Conservation (phyloP, 2,797 vertebrate genomes). For the Phyllotis vaccarum region DNA sequence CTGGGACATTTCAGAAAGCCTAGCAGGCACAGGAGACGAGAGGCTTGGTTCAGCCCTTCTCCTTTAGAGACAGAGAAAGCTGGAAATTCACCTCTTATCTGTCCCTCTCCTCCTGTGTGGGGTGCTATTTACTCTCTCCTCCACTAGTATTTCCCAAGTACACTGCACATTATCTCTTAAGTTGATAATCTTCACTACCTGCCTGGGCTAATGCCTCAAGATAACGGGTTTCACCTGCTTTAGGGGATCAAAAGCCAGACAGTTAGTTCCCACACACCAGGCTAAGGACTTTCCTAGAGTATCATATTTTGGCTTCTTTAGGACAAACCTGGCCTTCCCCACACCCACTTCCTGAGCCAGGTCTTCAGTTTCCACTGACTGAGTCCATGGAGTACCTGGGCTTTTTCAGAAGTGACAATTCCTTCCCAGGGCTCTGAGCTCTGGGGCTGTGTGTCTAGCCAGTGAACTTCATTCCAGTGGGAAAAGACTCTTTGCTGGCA, state of each 20-base stretch:
- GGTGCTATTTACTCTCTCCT: not conserved
- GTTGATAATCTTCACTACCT: not conserved
- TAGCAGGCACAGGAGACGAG: no score
- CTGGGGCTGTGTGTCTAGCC: not conserved
- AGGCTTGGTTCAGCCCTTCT: not conserved
- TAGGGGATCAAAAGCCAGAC: not conserved
- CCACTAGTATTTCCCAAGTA: not conserved
- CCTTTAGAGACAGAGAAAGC: not conserved
- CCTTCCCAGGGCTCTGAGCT: not conserved
- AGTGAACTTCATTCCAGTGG: accelerated
- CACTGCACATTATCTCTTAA: no score
- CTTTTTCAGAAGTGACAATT: not conserved
- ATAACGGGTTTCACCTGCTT: not conserved
- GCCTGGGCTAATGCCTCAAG: not conserved
- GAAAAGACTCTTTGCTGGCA: not conserved
- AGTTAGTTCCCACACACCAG: accelerated
- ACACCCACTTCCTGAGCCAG: accelerated
- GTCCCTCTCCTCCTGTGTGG: no score
- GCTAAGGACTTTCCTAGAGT: not conserved
- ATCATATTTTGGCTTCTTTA: not conserved
- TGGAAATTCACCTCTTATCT: not conserved
- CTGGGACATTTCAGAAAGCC: not conserved
- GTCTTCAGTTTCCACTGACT: no score
- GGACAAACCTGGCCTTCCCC: no score
- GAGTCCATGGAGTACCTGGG: accelerated